Percentiles rank a stretch among this genome's conserved stretches.
Evolutionary conservation across 2,888 invertebrate species (phyloP).

Genomic region (Nebria brevicollis): DNA sequence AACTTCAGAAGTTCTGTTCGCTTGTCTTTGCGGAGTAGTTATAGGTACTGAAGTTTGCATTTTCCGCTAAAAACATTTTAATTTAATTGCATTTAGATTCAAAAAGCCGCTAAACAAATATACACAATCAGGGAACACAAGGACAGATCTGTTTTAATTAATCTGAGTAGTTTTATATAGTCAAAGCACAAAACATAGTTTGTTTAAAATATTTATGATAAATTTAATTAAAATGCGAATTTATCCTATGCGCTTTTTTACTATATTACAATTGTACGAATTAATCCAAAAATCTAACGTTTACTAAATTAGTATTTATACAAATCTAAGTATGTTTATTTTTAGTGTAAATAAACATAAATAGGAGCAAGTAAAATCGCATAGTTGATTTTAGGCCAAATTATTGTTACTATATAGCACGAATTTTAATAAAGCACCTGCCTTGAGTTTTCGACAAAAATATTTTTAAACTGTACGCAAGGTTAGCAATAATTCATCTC

Average conservation of each 20-base stretch:
- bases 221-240: too few relatives aligned
- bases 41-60: background rate
- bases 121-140: background rate
- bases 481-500: constrained; percentile 9
- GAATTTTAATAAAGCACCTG: constrained; percentile 16
- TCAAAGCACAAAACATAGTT: background rate
- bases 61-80: constrained; percentile 6
- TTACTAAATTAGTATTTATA: background rate
- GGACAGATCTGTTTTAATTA: background rate
- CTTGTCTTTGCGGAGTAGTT: background rate
- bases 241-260: too few relatives aligned
- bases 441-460: background rate
- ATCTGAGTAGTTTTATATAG: background rate
- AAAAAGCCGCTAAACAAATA: background rate
- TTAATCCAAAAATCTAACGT: background rate
- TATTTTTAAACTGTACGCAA: constrained; percentile 4
- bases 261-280: too few relatives aligned
- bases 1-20: constrained; percentile 1
- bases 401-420: background rate
- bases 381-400: background rate
- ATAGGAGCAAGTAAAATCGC: background rate
- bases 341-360: background rate
- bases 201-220: too few relatives aligned
- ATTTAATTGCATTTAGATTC: constrained; percentile 14
- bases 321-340: background rate